Evolutionary conservation across 2,888 invertebrate genomes (phyloP).

Genomic region (Drosophila borealis): DNA sequence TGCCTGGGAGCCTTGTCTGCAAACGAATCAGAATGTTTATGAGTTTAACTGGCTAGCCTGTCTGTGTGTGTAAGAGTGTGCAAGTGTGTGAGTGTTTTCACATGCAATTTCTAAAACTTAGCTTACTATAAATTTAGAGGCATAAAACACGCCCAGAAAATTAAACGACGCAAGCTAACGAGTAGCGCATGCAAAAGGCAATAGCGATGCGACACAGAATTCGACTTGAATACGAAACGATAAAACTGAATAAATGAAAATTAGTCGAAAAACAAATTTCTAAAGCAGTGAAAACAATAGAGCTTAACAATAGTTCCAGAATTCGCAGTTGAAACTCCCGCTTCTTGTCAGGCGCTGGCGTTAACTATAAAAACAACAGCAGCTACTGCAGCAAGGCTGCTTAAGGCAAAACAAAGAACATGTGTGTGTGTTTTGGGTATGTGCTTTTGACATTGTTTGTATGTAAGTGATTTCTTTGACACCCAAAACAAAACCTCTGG

Average conservation of each 20-base stretch:
- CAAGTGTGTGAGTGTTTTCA: slow-evolving; percentile 17
- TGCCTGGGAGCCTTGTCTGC: slow-evolving; percentile 31
- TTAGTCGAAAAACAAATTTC: slow-evolving; percentile 75
- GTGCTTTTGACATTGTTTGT: slow-evolving; percentile 39
- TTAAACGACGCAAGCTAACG: slow-evolving; percentile 46
- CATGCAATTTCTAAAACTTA: slow-evolving; percentile 44
- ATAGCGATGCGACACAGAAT: slow-evolving; percentile 13
- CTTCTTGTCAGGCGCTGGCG: slow-evolving; percentile 57
- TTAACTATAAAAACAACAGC: slow-evolving; percentile 51
- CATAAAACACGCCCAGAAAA: slow-evolving; percentile 63
- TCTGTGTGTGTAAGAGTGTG: not conserved
- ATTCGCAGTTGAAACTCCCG: slow-evolving; percentile 73
- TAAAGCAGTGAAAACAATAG: slow-evolving; percentile 76
- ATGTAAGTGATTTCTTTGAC: slow-evolving; percentile 48
- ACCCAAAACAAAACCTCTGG: slow-evolving; percentile 49
- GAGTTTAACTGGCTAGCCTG: not conserved
- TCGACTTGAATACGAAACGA: slow-evolving; percentile 36
- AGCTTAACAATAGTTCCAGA: slow-evolving; percentile 74
- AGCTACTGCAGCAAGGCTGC: slow-evolving; percentile 41
- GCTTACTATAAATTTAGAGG: slow-evolving; percentile 63
- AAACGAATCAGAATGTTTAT: slow-evolving; percentile 45
- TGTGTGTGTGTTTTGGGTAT: slow-evolving; percentile 22
- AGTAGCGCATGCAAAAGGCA: slow-evolving; percentile 17
- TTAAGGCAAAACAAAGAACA: slow-evolving; percentile 63
- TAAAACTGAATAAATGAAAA: slow-evolving; percentile 61